Evolutionary conservation across 2,797 vertebrate species (phyloP).

Genomic region (Microctenopoma stevenorrisi): DNA sequence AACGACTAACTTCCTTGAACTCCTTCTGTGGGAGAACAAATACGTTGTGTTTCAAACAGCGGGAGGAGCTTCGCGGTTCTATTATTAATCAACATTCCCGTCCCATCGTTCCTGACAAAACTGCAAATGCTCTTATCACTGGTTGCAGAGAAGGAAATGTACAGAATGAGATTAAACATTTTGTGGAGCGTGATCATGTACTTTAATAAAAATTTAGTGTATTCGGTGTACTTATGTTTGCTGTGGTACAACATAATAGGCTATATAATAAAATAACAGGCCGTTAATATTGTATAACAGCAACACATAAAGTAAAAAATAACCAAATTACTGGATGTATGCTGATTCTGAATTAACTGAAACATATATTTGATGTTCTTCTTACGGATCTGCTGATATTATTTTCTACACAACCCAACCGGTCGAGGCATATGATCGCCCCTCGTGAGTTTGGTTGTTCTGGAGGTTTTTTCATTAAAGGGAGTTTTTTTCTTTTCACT

Average conservation of each 20-base stretch:
- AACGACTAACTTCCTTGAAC: conserved; percentile 66
- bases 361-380: not conserved
- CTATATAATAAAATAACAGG: no score
- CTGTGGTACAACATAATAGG: not conserved
- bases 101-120: conserved; percentile 11
- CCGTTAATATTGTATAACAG: no score
- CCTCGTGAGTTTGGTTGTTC: no score
- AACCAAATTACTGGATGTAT: no score
- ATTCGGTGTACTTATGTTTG: conserved; percentile 23
- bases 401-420: no score
- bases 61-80: conserved; percentile 10
- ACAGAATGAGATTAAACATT: conserved; percentile 34
- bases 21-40: conserved; percentile 64
- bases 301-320: no score
- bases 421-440: no score
- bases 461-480: no score
- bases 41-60: conserved; percentile 43
- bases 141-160: conserved; percentile 29
- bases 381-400: not conserved
- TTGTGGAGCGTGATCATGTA: conserved; percentile 15
- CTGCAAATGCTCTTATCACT: conserved; percentile 24
- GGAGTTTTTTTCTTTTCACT: no score
- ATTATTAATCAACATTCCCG: conserved; percentile 35
- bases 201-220: conserved; percentile 28
- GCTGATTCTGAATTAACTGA: not conserved